Base-by-base conservation (phyloP, 2,888 invertebrate species). In the Chironomus riparius region DNA sequence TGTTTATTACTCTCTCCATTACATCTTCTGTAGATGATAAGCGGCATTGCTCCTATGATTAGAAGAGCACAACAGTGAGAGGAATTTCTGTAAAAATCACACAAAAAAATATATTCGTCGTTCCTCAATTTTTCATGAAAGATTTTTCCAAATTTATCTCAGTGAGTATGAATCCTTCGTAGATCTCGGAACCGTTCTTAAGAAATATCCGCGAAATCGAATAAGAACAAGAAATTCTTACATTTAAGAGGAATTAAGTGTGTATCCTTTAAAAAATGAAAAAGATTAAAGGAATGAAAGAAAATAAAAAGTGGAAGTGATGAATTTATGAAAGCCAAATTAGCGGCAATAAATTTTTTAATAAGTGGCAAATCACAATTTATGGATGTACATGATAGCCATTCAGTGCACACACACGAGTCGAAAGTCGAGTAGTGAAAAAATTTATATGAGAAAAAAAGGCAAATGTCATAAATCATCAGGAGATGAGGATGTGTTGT, bases 91-190 rank as follows among this genome's bases (percentile, higher is more conserved):
- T 56, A 56, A 50, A 50, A 50, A n/a, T 50, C 13, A n/a, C 50
- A 50, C 50, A 50, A n/a, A 50, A 50, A n/a, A 4, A 50, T 13
- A 56, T 56, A 5, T 18, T 56, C 56, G 2, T 56, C 18, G n/a
- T 56, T 56, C 48, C 22, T 56, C 47, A 70, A 24, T 6, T 62
- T 38, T 62, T 28, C 72, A 15, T 73, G 15, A 10, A 21, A 56
- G 10, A 38, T 68, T 68, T 22, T 65, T 7, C 24, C 65, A 56
- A 28, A 28, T 12, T 56, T 24, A 71, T 71, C 56, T 73, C 62
- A 73, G 72, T 73, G 72, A 73, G 72, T 62, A 73, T 61, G 50
- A 71, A 71, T 50, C 71, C 24, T 71, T 71, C 48, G 56, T 56
- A 50, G 22, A 48, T 47, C 24, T 22, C 56, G 50, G 71, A 50